Base-by-base conservation (phyloP, 2,797 vertebrate genomes). In the Crenuchus spilurus region DNA sequence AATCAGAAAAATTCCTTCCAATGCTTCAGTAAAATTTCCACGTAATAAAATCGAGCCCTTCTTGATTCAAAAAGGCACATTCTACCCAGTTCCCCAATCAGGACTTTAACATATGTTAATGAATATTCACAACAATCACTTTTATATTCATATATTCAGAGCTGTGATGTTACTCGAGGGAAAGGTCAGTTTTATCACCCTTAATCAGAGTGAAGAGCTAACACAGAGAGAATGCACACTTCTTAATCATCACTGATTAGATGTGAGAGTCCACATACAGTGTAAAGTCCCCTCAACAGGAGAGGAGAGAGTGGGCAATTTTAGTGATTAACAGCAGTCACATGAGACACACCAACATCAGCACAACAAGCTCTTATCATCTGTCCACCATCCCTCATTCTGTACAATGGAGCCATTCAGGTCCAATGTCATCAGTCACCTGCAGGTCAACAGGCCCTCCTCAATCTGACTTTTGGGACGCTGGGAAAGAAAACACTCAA, bases 341-440 rank as follows among this genome's bases (percentile, higher is more conserved):
- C 48, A 10, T 74, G 66, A 76, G 20, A 13, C 18, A n/a, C 69
- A 41, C 48, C 18, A 24, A 68, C 72, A 72, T 72, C 71, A 77
- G 26, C 64, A 70, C 55, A 69, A 54, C 69, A 62, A 64, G 54
- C 71, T 51, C 79, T 79, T 75, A 79, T 79, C 68, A 62, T 65
- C 35, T 24, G 69, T 65, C 74, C 76, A 57, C 62, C 67, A 77
- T 31, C 28, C 71, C 11, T 3, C 6, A 0, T 39, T 37, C 18
- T 46, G 44, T 18, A 83, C 76, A 81, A 70, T 72, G 9, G 62
- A 77, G 57, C 46, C 35, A 69, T 73, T 81, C 79, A 74, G 41
- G 33, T 66, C 58, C 69, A 72, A 31, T 64, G 64, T 65, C 68
- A 65, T 67, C 58, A 75, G 69, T 79, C 57, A 72, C 22, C 41